These are phyloP conservation scores for Propithecus deckenii DNA, from an alignment of 2,797 vertebrate species.

Conservation along the genomic window DNA sequence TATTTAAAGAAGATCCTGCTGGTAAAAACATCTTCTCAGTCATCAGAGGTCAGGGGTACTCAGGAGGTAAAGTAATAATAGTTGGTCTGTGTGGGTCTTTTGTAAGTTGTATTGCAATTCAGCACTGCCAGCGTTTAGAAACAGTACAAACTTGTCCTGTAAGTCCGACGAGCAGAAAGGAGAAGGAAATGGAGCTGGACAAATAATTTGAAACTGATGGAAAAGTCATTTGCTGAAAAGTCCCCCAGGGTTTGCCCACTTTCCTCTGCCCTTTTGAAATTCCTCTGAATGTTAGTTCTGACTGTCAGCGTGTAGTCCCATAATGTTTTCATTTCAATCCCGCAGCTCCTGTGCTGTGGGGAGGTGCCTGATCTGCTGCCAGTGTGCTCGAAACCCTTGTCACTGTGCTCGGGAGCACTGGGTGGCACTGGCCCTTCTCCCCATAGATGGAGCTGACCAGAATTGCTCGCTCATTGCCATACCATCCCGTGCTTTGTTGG, in stretches of 20 bases:
- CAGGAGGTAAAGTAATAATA: neutral
- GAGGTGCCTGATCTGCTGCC: neutral
- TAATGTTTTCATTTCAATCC: slow-evolving; percentile 19
- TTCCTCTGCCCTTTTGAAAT: neutral
- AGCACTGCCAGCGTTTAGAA: neutral
- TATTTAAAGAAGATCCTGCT: neutral
- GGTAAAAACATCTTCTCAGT: neutral
- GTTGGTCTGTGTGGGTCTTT: neutral
- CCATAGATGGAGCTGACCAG: neutral
- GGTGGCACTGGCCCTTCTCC: neutral
- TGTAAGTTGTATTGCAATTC: neutral
- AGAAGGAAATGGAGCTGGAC: neutral
- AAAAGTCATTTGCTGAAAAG: neutral
- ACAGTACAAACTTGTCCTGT: neutral
- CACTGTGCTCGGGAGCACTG: neutral
- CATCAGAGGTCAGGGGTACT: neutral
- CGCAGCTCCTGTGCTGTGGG: neutral
- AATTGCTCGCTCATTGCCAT: neutral
- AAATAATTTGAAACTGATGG: neutral
- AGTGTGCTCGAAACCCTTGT: neutral
- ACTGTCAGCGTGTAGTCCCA: neutral
- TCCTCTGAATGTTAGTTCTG: neutral
- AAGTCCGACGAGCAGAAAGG: neutral
- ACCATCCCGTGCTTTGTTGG: neutral
- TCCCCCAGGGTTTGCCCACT: neutral